Base-by-base conservation (phyloP, 2,888 invertebrate species). In the Phaedon cochleariae region DNA sequence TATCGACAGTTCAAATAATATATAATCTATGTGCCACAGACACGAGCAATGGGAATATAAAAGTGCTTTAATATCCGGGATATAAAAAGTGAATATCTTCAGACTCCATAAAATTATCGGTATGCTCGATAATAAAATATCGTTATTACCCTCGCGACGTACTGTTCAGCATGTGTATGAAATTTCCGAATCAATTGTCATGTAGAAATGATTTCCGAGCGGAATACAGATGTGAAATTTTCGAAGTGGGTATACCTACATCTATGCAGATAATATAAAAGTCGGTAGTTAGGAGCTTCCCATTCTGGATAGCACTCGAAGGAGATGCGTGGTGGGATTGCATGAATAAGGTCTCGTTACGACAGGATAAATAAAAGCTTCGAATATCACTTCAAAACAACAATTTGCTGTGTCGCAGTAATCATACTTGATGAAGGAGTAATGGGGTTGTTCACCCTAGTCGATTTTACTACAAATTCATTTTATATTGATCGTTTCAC, bases 171-270 rank as follows among this genome's bases (percentile, higher is more conserved):
- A 41, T 41, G 41, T 51, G 41, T 59, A 59, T 29, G 52, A 60
- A 59, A 52, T 60, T 15, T 26, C 60, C 52, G 51, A 52, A 52
- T 60, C 45, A 53, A 37, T 52, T 20, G 26, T 9, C 45, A 60
- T n/a, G 60, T 31, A 52, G 60, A 60, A 60, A 45, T 52, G 22
- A 53, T 60, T 17, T 18, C 41, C 45, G 52, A 60, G 26, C 34
- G 17, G 53, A 31, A 53, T 53, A 53, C 31, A 31, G 15, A 53
- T 53, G 55, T 22, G 17, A 10, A 22, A 41, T 60, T 59, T 51
- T 18, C 15, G 31, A 51, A 29, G 49, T 51, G 21, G 26, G 31
- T 29, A 48, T 21, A 58, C 20, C 3, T 26, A 41, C 41, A 41
- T 6, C 41, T 41, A 41, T 41, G 37, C 26, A 3, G 48, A 20